Evolutionary conservation across 2,113 vertebrate genomes (phyloP).

Genomic region (Campylorhamphus procurvoides): DNA sequence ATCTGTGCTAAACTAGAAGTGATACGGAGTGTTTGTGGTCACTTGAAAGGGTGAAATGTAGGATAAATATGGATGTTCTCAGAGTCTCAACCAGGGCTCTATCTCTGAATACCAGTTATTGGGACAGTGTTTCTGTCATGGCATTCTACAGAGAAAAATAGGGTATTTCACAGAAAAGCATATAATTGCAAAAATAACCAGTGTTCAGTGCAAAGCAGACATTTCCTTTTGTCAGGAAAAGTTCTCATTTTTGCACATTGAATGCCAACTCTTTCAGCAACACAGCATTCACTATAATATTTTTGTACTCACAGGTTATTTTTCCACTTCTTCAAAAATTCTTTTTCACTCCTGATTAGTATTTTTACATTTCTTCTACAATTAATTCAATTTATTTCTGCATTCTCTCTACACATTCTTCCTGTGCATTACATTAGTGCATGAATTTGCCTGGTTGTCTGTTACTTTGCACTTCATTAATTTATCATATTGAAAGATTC

Average conservation of each 20-base stretch:
- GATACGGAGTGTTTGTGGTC: not conserved
- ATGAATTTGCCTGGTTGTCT: not conserved
- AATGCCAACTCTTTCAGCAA: not conserved
- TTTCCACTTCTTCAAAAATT: not conserved
- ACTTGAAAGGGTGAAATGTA: not conserved
- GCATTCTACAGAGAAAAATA: not conserved
- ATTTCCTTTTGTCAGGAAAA: not conserved
- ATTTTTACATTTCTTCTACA: not conserved
- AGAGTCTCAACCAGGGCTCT: fast-evolving
- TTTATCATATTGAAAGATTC: not conserved
- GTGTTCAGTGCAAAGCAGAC: not conserved
- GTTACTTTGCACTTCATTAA: fast-evolving
- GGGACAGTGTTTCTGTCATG: not conserved
- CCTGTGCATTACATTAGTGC: not conserved
- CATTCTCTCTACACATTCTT: not conserved
- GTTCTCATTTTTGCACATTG: not conserved
- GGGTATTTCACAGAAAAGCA: not conserved
- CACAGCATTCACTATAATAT: not conserved
- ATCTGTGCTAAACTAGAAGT: not conserved
- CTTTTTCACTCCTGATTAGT: not conserved
- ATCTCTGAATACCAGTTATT: not conserved
- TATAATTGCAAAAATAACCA: not conserved
- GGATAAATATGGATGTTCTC: not conserved
- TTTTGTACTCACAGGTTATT: not conserved
- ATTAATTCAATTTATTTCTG: not conserved